Evolutionary conservation across 1,140 invertebrate species (phyloP).

Genomic region (Augochlora pura): DNA sequence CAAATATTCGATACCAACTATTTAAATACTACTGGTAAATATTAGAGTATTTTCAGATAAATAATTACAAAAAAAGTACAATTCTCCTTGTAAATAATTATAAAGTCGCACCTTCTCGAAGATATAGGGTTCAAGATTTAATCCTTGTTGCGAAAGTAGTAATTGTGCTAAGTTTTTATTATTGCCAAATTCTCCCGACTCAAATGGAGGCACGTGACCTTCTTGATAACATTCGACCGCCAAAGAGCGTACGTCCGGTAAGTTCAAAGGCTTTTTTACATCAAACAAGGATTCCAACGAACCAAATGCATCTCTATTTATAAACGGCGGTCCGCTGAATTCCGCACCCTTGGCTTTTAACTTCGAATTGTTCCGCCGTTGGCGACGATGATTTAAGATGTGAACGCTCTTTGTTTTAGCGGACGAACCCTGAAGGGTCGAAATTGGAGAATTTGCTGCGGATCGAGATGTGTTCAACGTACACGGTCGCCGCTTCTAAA

Average conservation of each 20-base stretch:
- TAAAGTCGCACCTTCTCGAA: constrained; percentile 27
- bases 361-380: constrained; percentile 33
- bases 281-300: constrained; percentile 70
- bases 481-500: constrained; percentile 65
- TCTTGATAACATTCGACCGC: constrained; percentile 24
- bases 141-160: constrained; percentile 11
- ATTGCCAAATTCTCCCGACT: constrained; percentile 11
- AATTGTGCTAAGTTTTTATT: constrained; percentile 18
- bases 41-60: not conserved
- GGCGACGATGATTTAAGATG: constrained; percentile 50
- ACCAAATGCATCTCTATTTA: constrained; percentile 56
- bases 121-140: constrained; percentile 24
- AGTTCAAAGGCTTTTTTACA: constrained; percentile 60
- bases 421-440: constrained; percentile 24
- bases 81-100: constrained; percentile 2
- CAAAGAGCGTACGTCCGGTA: constrained; percentile 48
- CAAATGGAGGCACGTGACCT: constrained; percentile 17
- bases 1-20: not conserved
- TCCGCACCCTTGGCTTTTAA: constrained; percentile 40
- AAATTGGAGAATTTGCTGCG: constrained; percentile 42
- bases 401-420: constrained; percentile 52
- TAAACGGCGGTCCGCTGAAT: not conserved
- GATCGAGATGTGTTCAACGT: constrained; percentile 44
- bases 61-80: too few relatives aligned
- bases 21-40: not conserved